Evolutionary conservation across 2,113 vertebrate species (phyloP), one percentile per base, ranked within the genome.

Genomic region (Colossoma macropomum): DNA sequence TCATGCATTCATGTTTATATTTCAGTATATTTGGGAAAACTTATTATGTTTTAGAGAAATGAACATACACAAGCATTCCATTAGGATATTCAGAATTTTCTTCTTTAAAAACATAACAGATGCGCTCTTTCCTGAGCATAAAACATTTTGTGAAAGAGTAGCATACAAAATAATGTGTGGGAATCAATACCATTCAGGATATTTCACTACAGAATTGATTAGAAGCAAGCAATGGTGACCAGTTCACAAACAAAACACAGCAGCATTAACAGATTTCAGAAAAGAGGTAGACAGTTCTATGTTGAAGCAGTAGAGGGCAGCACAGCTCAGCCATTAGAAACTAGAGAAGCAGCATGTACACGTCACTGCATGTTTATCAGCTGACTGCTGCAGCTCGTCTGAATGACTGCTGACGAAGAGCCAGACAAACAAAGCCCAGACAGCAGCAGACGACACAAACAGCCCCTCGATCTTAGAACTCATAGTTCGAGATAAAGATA

Each of bases 221-320:
- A 10, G 41, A 10, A 45, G 41, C 4, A 10, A 6, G 41, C 4
- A 10, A 6, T 4, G 10, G 41, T 45, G 41, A 45, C 4, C 10
- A 45, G 41, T 45, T 4, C 4, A 10, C 4, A 45, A 45, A 6
- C 41, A 6, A 45, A 45, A 45, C 41, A 45, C n/a, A 10, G 41
- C 4, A 45, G 4, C 48, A 50, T 15, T 50, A 30, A 30, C 1
- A 38, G 27, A 13, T 25, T 15, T 15, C 3, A 60, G 6, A 60
- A 45, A 28, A 41, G 16, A 38, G 17, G 38, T 32, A 9, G 21
- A 38, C 12, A 45, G 27, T 69, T 21, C 65, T 13, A 5, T 69
- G 5, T 84, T 80, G 68, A 2, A 85, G 83, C 94, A 95, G 91
- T 92, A 95, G 94, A 90, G 93, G 94, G 93, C 93, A 90, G 91